Evolutionary conservation across 2,113 vertebrate genomes (phyloP), one percentile per base, ranked within the genome.

Genomic region (Hippopotamus amphibius): DNA sequence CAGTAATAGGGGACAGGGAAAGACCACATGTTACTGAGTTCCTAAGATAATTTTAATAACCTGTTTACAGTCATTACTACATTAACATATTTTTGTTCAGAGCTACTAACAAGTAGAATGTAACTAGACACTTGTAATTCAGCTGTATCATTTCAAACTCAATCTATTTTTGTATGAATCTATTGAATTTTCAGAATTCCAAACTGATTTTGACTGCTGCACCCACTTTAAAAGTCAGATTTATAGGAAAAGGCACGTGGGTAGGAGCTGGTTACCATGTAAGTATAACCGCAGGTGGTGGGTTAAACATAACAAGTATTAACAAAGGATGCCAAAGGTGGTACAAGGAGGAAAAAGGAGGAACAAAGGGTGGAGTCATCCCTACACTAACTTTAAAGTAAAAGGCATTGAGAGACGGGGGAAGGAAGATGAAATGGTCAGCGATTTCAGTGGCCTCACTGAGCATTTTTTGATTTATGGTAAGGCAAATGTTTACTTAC

Each of bases 391-490:
- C 26, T 65, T 65, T 24, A 74, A 46, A 30, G 28, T 46, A 59
- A 53, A 41, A 65, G n/a, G 7, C 22, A 48, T 68, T 55, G 43
- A 17, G n/a, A 69, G n/a, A 90, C 61, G 13, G 1, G 24, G 48
- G 65, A 55, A 53, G 26, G 46, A 53, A 68, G 13, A 41, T 5
- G 6, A 48, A 48, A 33, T 9, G 14, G 48, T 15, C 13, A 22
- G 57, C n/a, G n/a, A n/a, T n/a, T n/a, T n/a, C n/a, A n/a, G n/a
- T 22, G n/a, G 22, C 12, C 37, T 50, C 7, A 1, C 2, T 6
- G 11, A 63, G 33, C 5, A 3, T 16, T 63, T 80, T 80, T 43
- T n/a, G 46, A 28, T 61, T 63, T 21, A 22, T 28, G 12, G 0
- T 80, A 53, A 80, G 16, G 7, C 3, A 61, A 43, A 53, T 50